Evolutionary conservation across 2,888 invertebrate species (phyloP).

Genomic region (Lumbricus terrestris): DNA sequence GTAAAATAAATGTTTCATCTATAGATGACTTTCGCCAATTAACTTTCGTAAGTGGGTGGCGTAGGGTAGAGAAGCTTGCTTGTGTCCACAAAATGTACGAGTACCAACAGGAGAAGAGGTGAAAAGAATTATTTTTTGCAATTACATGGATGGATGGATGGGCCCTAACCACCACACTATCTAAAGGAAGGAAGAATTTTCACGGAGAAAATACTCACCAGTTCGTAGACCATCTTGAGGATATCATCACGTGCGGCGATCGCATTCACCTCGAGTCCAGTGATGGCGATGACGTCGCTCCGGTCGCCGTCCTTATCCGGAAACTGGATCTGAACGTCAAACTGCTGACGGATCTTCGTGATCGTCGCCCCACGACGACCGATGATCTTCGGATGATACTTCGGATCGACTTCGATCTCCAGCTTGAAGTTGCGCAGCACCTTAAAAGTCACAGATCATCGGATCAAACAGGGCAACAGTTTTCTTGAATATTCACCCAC

Average conservation of each 20-base stretch:
- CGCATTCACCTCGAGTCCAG: constrained; percentile 88
- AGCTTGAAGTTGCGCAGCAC: constrained; percentile 76
- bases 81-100: too few species aligned
- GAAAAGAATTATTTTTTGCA: too few species aligned
- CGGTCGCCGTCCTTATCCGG: constrained; percentile 72
- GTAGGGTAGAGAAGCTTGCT: too few species aligned
- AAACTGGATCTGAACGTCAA: constrained; percentile 88
- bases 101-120: too few species aligned
- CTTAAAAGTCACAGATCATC: constrained; percentile 39
- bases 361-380: constrained; percentile 88
- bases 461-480: not conserved
- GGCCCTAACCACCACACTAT: too few species aligned
- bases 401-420: constrained; percentile 84
- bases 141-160: too few species aligned
- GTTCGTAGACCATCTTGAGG: constrained; percentile 83
- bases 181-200: not conserved
- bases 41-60: too few species aligned
- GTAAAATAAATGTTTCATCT: too few species aligned
- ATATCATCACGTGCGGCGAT: constrained; percentile 86
- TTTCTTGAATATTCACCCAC: not conserved
- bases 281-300: constrained; percentile 81
- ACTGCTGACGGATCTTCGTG: constrained; percentile 82
- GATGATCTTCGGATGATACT: constrained; percentile 94
- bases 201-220: constrained; percentile 63
- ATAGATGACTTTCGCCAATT: too few species aligned